Base-by-base conservation (phyloP, 1,140 invertebrate genomes). In the Calephelis virginiensis region DNA sequence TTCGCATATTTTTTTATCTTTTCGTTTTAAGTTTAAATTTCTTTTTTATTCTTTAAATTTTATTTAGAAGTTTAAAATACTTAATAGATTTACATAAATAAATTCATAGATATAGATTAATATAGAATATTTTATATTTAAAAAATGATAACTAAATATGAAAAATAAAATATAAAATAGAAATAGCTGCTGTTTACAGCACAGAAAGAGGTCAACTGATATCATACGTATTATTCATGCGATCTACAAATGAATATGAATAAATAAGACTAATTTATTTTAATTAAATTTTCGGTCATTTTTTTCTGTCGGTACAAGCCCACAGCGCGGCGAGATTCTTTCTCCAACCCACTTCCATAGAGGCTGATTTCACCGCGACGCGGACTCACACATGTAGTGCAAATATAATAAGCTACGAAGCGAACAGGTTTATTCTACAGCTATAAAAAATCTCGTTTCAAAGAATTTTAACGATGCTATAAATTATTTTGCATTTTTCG, bases 341-440 rank as follows among this genome's bases (percentile, higher is more conserved):
- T 90, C 87, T 78, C 81, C 85, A 85, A 89, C 87, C 87, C 79
- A 90, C 86, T 89, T 90, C 83, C 83, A 50, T 62, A 62, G 61
- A 68, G 77, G 69, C 71, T 82, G 86, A 86, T 89, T 89, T 89
- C 86, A 80, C 86, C 81, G 67, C 72, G 68, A 49, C 71, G 69
- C 65, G 60, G 50, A 43, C 72, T 13, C 63, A 45, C 62, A 53
- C 37, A 64, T 64, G 49, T 64, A 50, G 48, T 64, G 48, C 63
- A 50, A 50, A 64, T 62, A 62, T 62, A 46, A 62, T 62, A 47
- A 45, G 61, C 60, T 45, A 43, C 13, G 38, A 46, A 12, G 60
- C 38, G 40, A 46, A 61, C 61, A 47, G 40, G 40, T 47, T 62
- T 46, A 47, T 61, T 46, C n/a, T 59, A 59, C 56, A 59, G 38